A percentile compares a stretch with the other conserved stretches of the same genome.
Evolutionary conservation across 1,140 invertebrate species (phyloP).

Genomic region (Vanessa atalanta): DNA sequence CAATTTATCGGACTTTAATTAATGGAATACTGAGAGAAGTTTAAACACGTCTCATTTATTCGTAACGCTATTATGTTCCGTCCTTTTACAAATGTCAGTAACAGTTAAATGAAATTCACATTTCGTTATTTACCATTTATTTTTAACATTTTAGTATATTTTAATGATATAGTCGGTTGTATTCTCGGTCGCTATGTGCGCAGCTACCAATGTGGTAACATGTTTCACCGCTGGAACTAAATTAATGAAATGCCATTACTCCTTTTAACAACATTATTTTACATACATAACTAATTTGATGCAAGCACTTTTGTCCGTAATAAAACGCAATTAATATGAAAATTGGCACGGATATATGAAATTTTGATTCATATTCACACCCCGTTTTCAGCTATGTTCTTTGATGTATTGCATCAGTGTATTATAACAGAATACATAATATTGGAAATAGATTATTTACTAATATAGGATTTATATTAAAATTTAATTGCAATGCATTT

Average conservation of each 20-base stretch:
- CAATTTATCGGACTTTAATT: slow-evolving; percentile 58
- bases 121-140: slow-evolving; percentile 48
- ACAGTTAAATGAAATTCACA: slow-evolving; percentile 52
- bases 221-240: slow-evolving; percentile 47
- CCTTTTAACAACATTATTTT: slow-evolving; percentile 53
- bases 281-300: slow-evolving; percentile 47
- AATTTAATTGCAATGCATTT: no score
- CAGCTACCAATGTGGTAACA: slow-evolving; percentile 46
- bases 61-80: slow-evolving; percentile 61
- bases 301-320: slow-evolving; percentile 44
- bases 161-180: slow-evolving; percentile 23
- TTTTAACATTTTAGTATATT: slow-evolving; percentile 46
- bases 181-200: slow-evolving; percentile 38
- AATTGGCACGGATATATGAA: slow-evolving; percentile 50
- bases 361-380: slow-evolving; percentile 52
- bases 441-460: not conserved
- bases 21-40: slow-evolving; percentile 59
- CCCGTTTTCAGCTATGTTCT: slow-evolving; percentile 27
- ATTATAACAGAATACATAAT: slow-evolving; percentile 6
- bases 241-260: slow-evolving; percentile 51
- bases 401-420: slow-evolving; percentile 16
- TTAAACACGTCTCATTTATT: slow-evolving; percentile 63
- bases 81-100: slow-evolving; percentile 55
- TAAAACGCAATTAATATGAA: slow-evolving; percentile 58
- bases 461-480: not conserved